These are phyloP conservation scores for Lepidurus arcticus DNA, from an alignment of 1,140 invertebrate genomes.

Conservation along the genomic window DNA sequence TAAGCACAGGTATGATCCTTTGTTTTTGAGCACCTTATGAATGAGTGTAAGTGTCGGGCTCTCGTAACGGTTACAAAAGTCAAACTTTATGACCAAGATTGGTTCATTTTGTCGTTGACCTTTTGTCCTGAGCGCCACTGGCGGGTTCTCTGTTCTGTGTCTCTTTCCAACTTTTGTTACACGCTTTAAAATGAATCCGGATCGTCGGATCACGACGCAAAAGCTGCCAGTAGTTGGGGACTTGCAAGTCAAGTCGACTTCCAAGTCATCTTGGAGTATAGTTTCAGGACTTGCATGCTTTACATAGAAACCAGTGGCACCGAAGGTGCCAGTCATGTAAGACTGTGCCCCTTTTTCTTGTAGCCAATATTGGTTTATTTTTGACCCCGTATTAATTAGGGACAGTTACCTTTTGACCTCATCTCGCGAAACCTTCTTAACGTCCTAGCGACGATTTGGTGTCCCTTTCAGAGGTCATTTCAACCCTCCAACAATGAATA, in stretches of 20 bases:
- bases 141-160: not conserved
- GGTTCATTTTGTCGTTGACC: conserved; percentile 1
- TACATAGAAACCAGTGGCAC: not conserved
- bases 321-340: not conserved
- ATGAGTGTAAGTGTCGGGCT: not conserved
- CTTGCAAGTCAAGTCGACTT: not conserved
- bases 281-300: not conserved
- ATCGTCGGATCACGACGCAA: not conserved
- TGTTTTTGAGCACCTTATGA: too few species aligned
- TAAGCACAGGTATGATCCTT: not conserved
- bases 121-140: not conserved
- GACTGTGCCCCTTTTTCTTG: not conserved
- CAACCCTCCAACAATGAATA: too few species aligned
- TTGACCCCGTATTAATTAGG: not conserved
- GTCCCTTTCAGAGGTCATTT: not conserved
- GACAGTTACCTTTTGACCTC: conserved; percentile 7
- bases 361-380: not conserved
- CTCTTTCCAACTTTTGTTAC: not conserved
- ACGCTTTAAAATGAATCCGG: not conserved
- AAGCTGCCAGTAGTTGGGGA: not conserved
- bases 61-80: not conserved
- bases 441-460: not conserved
- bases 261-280: not conserved
- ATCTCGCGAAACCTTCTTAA: not conserved
- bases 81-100: not conserved